A percentile compares a stretch with the other conserved stretches of the same genome.
phyloP scores from a whole-genome alignment of 1,140 invertebrate species.

The Brachionus angularis region DNA sequence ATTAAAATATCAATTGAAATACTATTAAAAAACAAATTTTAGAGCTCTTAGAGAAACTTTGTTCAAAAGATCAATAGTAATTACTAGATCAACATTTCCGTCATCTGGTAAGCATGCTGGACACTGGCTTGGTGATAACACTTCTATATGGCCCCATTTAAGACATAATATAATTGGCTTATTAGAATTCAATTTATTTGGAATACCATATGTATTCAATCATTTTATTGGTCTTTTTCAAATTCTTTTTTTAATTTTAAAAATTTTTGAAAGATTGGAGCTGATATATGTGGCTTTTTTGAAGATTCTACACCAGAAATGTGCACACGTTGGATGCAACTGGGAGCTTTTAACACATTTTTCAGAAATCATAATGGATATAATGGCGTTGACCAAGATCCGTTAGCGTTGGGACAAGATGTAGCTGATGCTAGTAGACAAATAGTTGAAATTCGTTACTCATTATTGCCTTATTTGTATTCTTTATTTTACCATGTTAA shows the following conservation, averaged over 20 bases:
- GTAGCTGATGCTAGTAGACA: slow-evolving; percentile 51
- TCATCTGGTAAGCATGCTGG: slow-evolving; percentile 74
- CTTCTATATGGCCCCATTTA: slow-evolving; percentile 52
- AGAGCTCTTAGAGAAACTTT: slow-evolving; percentile 46
- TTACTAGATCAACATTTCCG: slow-evolving; percentile 75
- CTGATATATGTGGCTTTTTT: slow-evolving; percentile 84
- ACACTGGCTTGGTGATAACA: slow-evolving; percentile 76
- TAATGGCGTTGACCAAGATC: slow-evolving; percentile 49
- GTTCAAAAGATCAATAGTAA: slow-evolving; percentile 69
- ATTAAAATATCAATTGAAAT: not conserved
- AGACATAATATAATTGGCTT: slow-evolving; percentile 52
- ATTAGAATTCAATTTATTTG: slow-evolving; percentile 55
- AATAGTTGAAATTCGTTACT: slow-evolving; percentile 68
- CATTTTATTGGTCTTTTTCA: not conserved
- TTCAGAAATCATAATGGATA: slow-evolving; percentile 55
- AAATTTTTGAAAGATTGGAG: slow-evolving; percentile 65
- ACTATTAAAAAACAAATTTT: slow-evolving; percentile 27
- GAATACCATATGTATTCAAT: slow-evolving; percentile 62
- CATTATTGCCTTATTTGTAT: slow-evolving; percentile 75
- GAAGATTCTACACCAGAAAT: slow-evolving; percentile 68
- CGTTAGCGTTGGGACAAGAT: slow-evolving; percentile 44
- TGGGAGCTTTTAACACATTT: slow-evolving; percentile 62
- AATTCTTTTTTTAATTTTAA: not conserved
- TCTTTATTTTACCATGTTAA: slow-evolving; percentile 72
- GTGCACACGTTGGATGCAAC: slow-evolving; percentile 60